Percentiles rank a stretch among this genome's conserved stretches.
phyloP scores from a whole-genome alignment of 2,113 vertebrate genomes.

The Falcunculus frontatus region DNA sequence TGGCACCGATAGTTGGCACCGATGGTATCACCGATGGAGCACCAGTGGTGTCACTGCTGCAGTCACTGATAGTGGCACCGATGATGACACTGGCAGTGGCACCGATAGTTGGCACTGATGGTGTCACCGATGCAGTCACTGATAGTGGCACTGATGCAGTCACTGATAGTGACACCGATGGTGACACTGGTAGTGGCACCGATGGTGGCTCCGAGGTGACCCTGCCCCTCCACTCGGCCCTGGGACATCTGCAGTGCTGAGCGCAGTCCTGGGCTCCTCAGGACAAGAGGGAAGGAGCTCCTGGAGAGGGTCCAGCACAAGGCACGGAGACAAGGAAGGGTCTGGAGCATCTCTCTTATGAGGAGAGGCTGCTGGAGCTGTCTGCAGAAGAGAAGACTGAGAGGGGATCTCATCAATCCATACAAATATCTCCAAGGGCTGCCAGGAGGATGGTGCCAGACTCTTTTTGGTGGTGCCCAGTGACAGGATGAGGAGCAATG shows the following conservation, averaged over 20 bases:
- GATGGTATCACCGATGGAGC: too few species aligned
- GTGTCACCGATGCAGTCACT: too few species aligned
- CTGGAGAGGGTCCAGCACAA: not conserved
- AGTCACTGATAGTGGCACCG: too few species aligned
- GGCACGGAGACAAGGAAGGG: not conserved
- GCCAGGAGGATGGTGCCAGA: not conserved
- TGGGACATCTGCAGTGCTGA: not conserved
- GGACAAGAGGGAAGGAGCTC: not conserved
- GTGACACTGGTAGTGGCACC: not conserved
- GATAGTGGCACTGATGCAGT: accelerated
- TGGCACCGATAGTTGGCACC: too few species aligned
- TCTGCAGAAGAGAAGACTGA: not conserved
- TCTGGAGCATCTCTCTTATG: not conserved
- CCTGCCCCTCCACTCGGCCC: not conserved
- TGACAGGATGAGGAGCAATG: not conserved
- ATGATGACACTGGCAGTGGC: too few species aligned
- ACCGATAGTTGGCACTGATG: too few species aligned
- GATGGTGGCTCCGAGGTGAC: not conserved
- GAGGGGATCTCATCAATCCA: not conserved
- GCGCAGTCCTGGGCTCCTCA: not conserved
- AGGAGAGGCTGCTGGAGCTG: not conserved
- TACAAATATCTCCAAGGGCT: not conserved
- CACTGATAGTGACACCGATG: accelerated
- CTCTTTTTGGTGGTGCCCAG: not conserved
- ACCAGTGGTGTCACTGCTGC: too few species aligned